A percentile compares a stretch with the other conserved stretches of the same genome.
Evolutionary conservation across 1,140 invertebrate species (phyloP).

Genomic region (Heliothis virescens): DNA sequence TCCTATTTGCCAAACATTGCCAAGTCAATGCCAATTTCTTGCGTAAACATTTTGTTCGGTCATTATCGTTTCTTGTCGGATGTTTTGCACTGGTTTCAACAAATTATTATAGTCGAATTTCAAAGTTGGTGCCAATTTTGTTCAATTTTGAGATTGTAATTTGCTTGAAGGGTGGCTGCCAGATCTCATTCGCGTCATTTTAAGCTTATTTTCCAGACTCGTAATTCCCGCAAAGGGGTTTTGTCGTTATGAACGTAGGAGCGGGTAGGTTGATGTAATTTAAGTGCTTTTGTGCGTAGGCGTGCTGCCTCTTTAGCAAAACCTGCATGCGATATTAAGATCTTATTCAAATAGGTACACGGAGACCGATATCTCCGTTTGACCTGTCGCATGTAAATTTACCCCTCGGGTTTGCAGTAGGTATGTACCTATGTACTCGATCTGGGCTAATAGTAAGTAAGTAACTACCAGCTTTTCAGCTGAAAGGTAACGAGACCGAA

Average conservation of each 20-base stretch:
- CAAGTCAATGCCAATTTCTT: constrained; percentile 72
- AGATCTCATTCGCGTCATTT: constrained; percentile 51
- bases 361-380: neutral
- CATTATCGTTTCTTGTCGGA: constrained; percentile 70
- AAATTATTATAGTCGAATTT: constrained; percentile 48
- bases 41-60: constrained; percentile 73
- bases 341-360: neutral
- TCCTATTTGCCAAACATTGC: constrained; percentile 77
- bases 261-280: constrained; percentile 31
- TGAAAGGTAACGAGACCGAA: too few species aligned
- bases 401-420: neutral
- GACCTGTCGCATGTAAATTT: neutral
- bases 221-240: constrained; percentile 43
- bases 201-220: constrained; percentile 47
- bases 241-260: constrained; percentile 35
- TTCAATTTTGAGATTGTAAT: constrained; percentile 47
- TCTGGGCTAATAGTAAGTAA: too few species aligned
- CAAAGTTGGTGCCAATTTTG: constrained; percentile 47
- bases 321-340: constrained; percentile 16
- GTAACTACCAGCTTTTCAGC: too few species aligned
- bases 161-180: constrained; percentile 43
- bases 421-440: neutral
- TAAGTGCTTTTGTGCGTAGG: constrained; percentile 43
- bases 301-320: constrained; percentile 12
- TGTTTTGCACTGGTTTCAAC: constrained; percentile 55